These are phyloP conservation scores for Loriculus beryllinus DNA, from an alignment of 2,797 vertebrate species.

Conservation along the genomic window DNA sequence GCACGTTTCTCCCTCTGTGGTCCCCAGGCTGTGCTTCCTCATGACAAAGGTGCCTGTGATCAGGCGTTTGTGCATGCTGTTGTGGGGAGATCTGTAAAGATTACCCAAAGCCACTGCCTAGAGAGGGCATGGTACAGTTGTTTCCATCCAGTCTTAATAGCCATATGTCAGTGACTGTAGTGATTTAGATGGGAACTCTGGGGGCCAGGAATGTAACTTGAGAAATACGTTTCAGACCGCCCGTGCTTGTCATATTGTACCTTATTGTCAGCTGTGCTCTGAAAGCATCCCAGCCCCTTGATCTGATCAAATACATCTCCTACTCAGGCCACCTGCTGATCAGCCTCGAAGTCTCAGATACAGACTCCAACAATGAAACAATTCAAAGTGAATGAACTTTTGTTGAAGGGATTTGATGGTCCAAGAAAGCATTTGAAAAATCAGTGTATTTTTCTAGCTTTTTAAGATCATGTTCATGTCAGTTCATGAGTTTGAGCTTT, in stretches of 20 bases:
- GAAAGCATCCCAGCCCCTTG: accelerated
- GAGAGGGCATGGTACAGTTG: background rate
- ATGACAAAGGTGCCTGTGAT: background rate
- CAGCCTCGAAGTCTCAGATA: background rate
- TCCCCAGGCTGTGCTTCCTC: background rate
- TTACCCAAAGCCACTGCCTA: background rate
- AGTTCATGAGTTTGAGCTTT: background rate
- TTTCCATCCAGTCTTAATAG: background rate
- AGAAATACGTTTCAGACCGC: background rate
- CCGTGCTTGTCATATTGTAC: background rate
- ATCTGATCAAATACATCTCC: accelerated
- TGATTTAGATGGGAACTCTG: background rate
- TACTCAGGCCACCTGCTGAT: background rate
- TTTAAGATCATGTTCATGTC: background rate
- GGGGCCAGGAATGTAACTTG: background rate
- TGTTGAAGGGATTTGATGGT: background rate
- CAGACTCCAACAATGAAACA: background rate
- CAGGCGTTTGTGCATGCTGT: accelerated
- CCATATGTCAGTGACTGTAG: background rate
- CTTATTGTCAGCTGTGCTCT: background rate
- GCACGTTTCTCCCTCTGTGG: background rate
- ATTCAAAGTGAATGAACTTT: accelerated
- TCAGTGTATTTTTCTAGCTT: background rate
- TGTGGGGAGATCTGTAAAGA: background rate
- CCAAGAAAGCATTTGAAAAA: background rate